Percentiles rank a stretch among this genome's conserved stretches.
Evolutionary conservation across 30 jellyfish, hydroid and myxozoan genomes (phyloP).

Genomic region (Catostylus mosaicus): DNA sequence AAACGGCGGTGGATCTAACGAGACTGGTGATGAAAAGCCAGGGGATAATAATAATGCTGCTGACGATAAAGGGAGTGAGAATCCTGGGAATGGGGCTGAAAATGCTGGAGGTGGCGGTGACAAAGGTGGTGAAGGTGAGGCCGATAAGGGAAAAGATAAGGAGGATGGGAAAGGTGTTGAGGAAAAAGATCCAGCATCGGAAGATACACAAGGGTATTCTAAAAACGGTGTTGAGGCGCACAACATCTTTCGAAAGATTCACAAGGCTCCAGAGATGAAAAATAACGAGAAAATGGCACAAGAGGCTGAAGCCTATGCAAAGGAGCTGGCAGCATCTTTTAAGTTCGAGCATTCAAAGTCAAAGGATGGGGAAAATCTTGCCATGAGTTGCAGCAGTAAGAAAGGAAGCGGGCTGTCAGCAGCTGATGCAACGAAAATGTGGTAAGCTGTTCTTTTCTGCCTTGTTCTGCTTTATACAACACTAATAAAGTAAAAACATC

Average conservation of each 20-base stretch:
- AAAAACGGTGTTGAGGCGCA: slow-evolving; percentile 79
- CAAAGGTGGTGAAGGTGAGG: slow-evolving; percentile 7
- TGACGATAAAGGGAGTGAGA: slow-evolving; percentile 10
- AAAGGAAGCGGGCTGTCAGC: slow-evolving; percentile 86
- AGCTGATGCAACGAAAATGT: slow-evolving; percentile 88
- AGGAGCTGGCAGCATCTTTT: slow-evolving; percentile 70
- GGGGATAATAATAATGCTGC: not conserved
- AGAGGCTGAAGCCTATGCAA: slow-evolving; percentile 87
- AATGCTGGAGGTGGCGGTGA: not conserved
- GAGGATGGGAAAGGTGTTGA: slow-evolving; percentile 19
- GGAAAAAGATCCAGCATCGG: slow-evolving; percentile 25
- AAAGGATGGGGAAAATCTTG: slow-evolving; percentile 91
- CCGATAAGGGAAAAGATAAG: slow-evolving; percentile 1
- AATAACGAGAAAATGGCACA: slow-evolving; percentile 63
- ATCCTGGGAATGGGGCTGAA: not conserved
- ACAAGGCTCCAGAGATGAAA: slow-evolving; percentile 61
- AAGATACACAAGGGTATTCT: slow-evolving; percentile 39
- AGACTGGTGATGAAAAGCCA: slow-evolving; percentile 1
- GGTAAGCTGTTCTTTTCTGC: slow-evolving; percentile 78
- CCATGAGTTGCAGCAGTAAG: slow-evolving; percentile 74
- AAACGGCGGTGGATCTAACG: not conserved
- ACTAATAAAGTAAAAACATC: too few species aligned
- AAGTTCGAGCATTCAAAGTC: slow-evolving; percentile 72
- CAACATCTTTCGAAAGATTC: slow-evolving; percentile 67
- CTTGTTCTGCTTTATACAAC: too few species aligned